Percentiles rank a stretch among this genome's conserved stretches.
Evolutionary conservation across 2,797 vertebrate genomes (phyloP).

Genomic region (Danio jaintianensis): DNA sequence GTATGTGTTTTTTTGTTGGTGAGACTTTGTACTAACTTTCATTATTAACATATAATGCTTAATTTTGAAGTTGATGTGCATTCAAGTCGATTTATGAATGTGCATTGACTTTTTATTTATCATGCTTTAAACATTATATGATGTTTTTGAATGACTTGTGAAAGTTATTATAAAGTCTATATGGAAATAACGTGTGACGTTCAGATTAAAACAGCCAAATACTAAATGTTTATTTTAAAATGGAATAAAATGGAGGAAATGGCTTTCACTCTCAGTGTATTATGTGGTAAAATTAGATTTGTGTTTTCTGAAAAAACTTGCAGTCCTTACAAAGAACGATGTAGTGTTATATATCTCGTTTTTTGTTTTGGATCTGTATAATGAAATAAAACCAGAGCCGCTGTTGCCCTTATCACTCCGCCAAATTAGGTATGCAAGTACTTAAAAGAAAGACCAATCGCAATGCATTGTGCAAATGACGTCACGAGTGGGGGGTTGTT

Average conservation of each 20-base stretch:
- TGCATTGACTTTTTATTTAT: neutral
- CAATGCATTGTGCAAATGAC: neutral
- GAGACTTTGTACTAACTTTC: conserved; percentile 18
- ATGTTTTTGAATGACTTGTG: conserved; percentile 2
- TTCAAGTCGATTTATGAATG: neutral
- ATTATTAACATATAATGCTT: neutral
- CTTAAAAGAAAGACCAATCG: conserved; percentile 7
- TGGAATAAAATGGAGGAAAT: neutral
- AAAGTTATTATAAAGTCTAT: conserved; percentile 16
- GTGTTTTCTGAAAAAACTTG: neutral
- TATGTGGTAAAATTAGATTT: neutral
- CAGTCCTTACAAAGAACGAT: neutral
- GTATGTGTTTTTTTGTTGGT: conserved; percentile 30
- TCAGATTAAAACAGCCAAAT: conserved; percentile 10
- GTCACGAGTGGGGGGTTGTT: neutral
- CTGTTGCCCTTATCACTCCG: neutral
- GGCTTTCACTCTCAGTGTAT: neutral
- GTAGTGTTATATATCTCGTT: neutral
- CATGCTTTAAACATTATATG: neutral
- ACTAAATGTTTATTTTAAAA: neutral
- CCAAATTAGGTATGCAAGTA: neutral
- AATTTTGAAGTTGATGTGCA: neutral
- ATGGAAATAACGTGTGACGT: neutral
- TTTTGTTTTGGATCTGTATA: neutral
- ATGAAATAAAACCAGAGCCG: neutral